phyloP scores from a whole-genome alignment of 2,113 vertebrate species.

The Atrichornis clamosus region DNA sequence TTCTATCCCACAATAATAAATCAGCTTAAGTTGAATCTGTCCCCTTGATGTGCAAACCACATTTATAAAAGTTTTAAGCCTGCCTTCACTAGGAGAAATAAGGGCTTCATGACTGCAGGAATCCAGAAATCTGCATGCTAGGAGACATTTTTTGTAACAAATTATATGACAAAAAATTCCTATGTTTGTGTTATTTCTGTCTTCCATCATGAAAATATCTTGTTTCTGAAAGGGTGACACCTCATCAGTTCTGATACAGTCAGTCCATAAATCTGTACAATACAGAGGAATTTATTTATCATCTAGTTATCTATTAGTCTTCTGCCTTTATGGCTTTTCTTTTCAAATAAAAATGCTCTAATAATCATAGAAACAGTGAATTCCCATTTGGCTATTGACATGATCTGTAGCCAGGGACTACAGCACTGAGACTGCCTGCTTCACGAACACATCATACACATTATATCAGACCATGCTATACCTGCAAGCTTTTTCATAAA shows the following conservation, averaged over 20 bases:
- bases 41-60: neutral
- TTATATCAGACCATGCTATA: neutral
- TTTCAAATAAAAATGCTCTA: neutral
- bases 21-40: neutral
- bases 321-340: neutral
- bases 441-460: neutral
- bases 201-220: neutral
- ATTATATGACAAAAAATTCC: neutral
- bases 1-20: neutral
- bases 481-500: neutral
- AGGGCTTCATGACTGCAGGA: neutral
- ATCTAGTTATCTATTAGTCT: neutral
- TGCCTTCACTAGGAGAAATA: neutral
- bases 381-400: neutral
- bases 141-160: neutral
- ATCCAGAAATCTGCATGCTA: neutral
- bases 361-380: neutral
- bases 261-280: neutral
- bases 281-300: neutral
- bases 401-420: neutral
- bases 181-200: neutral
- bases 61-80: neutral
- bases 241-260: neutral
- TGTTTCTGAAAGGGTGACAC: neutral
- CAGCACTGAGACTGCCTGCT: neutral